These are phyloP conservation scores for Sparus aurata DNA, from an alignment of 2,797 vertebrate genomes.

Conservation along the genomic window DNA sequence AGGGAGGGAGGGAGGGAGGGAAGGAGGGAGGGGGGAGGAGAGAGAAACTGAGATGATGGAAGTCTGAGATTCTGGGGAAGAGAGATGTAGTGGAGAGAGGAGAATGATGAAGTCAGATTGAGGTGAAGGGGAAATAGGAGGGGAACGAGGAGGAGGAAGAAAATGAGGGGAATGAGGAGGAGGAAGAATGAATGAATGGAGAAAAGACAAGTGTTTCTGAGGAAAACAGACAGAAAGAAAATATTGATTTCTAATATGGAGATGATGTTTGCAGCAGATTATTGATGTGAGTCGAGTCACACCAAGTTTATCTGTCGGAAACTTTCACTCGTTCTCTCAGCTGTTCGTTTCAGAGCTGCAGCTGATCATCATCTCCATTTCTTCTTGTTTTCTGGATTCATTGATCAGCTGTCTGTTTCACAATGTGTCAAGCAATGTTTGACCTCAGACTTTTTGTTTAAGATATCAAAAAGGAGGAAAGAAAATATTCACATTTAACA, in stretches of 20 bases:
- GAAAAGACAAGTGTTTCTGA: background rate
- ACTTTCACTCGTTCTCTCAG: too few species aligned
- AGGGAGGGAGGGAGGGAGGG: constrained; percentile 14
- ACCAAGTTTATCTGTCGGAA: too few species aligned
- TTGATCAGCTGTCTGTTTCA: too few species aligned
- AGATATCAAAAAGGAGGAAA: too few species aligned
- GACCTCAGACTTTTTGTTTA: too few species aligned
- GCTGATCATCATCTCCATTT: too few species aligned
- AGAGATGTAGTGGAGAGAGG: background rate
- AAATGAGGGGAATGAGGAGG: background rate
- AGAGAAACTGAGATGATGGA: constrained; percentile 33
- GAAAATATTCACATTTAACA: too few species aligned
- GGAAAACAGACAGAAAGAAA: constrained; percentile 12
- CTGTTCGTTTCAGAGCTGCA: too few species aligned
- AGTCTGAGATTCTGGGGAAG: constrained; percentile 25
- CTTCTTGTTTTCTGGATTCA: too few species aligned
- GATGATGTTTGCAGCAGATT: constrained; percentile 43
- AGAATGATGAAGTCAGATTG: constrained; percentile 11
- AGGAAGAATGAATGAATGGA: constrained; percentile 20
- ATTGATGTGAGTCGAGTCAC: constrained; percentile 15
- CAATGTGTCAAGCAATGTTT: too few species aligned
- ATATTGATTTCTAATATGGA: constrained; percentile 47
- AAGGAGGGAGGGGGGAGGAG: background rate
- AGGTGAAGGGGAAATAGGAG: background rate
- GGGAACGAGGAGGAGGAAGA: background rate